These are phyloP conservation scores for Rhipidura dahli DNA, from an alignment of 2,113 vertebrate genomes.

Conservation along the genomic window DNA sequence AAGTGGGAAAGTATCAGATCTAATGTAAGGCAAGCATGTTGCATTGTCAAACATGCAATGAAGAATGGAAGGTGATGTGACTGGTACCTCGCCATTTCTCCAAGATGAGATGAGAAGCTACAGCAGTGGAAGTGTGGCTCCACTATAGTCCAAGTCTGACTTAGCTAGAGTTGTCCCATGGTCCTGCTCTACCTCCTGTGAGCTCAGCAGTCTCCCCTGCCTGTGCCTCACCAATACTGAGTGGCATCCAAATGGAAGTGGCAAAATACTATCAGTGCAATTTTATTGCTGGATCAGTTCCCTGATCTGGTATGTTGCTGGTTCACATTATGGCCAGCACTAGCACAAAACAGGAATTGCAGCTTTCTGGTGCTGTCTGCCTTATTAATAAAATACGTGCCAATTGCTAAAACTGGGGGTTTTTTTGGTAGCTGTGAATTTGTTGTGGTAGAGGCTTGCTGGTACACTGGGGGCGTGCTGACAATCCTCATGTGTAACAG, in stretches of 20 bases:
- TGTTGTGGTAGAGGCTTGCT: not conserved
- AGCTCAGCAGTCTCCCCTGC: not conserved
- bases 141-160: rapidly evolving
- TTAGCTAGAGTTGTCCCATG: rapidly evolving
- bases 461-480: not conserved
- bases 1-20: not conserved
- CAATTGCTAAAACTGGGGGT: not conserved
- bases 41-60: not conserved
- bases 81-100: not conserved
- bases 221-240: rapidly evolving
- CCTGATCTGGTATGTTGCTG: not conserved
- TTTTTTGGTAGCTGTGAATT: not conserved
- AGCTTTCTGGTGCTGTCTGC: not conserved
- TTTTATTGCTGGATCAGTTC: not conserved
- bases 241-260: rapidly evolving
- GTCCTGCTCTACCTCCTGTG: not conserved
- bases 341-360: not conserved
- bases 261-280: not conserved
- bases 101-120: not conserved
- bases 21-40: not conserved
- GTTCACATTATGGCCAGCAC: not conserved
- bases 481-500: not conserved
- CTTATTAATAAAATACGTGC: not conserved
- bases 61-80: not conserved
- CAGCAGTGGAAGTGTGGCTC: not conserved